A percentile compares a stretch with the other conserved stretches of the same genome.
Evolutionary conservation across 2,797 vertebrate genomes (phyloP).

Genomic region (Furcifer pardalis): DNA sequence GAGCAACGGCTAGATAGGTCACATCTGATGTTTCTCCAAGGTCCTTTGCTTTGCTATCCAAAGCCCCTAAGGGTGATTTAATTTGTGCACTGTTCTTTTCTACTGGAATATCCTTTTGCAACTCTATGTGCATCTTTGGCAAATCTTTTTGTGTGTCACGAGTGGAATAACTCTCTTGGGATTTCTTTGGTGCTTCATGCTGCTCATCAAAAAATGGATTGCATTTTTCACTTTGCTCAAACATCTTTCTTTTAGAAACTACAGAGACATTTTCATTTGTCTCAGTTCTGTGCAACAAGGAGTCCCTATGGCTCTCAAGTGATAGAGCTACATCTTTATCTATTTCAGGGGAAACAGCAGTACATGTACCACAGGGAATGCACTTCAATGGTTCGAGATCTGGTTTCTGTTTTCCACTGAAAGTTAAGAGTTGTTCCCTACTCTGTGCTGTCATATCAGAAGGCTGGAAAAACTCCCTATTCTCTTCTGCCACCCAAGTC

Average conservation of each 20-base stretch:
- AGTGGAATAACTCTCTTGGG: conserved; percentile 8
- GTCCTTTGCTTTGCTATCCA: conserved; percentile 9
- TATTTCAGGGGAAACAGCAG: conserved; percentile 15
- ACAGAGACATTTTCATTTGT: conserved; percentile 65
- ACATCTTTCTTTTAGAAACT: conserved; percentile 79
- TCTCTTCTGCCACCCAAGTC: conserved; percentile 32
- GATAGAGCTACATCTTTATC: conserved; percentile 10
- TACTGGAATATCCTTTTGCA: conserved; percentile 24
- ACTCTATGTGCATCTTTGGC: conserved; percentile 24
- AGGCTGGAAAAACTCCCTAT: neutral
- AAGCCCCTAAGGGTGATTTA: neutral
- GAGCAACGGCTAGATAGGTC: conserved; percentile 19
- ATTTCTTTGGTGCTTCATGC: conserved; percentile 39
- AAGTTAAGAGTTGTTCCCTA: neutral
- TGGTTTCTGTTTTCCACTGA: conserved; percentile 42
- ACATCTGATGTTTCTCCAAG: neutral
- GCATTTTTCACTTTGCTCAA: conserved; percentile 64
- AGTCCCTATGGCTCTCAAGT: conserved; percentile 34
- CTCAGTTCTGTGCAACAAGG: conserved; percentile 55
- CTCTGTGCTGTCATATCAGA: neutral
- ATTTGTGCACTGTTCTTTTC: conserved; percentile 7
- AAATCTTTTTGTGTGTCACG: conserved; percentile 33
- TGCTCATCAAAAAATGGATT: neutral
- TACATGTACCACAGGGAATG: neutral
- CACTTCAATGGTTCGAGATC: neutral